These are phyloP conservation scores for Hesperophylax magnus DNA, from an alignment of 1,140 invertebrate genomes.

Conservation along the genomic window DNA sequence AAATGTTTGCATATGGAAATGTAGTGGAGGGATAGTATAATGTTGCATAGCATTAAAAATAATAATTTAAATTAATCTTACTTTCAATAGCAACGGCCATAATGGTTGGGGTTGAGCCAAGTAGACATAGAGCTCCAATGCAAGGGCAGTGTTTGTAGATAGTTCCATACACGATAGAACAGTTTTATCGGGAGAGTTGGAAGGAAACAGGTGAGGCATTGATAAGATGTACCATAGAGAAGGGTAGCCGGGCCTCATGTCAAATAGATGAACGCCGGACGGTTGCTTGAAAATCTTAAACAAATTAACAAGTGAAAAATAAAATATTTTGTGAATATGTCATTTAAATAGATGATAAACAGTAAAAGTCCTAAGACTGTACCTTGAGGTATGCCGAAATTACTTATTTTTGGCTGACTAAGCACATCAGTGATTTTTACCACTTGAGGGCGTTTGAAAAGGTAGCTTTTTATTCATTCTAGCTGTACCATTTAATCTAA, in stretches of 20 bases:
- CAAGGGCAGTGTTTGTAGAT: slow-evolving; percentile 71
- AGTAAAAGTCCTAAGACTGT: too few species aligned
- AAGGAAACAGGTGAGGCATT: slow-evolving; percentile 74
- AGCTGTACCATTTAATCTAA: too few species aligned
- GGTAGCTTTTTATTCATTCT: too few species aligned
- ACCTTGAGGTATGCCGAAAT: too few species aligned
- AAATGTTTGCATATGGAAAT: too few species aligned
- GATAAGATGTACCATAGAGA: slow-evolving; percentile 79
- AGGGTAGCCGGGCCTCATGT: slow-evolving; percentile 64
- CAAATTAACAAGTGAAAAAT: neutral
- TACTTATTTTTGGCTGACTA: too few species aligned
- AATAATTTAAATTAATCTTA: slow-evolving; percentile 59
- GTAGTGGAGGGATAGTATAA: too few species aligned
- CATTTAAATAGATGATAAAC: too few species aligned
- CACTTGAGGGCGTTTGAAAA: too few species aligned
- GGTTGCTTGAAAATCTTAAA: slow-evolving; percentile 55
- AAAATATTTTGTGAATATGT: too few species aligned
- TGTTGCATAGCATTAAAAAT: too few species aligned
- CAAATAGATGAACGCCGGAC: slow-evolving; percentile 54
- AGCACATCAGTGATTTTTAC: too few species aligned
- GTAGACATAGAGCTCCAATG: slow-evolving; percentile 79
- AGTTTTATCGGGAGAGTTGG: slow-evolving; percentile 64
- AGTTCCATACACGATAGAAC: slow-evolving; percentile 70
- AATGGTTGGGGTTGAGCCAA: slow-evolving; percentile 82
- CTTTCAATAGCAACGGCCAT: slow-evolving; percentile 81